Evolutionary conservation across 2,113 vertebrate genomes (phyloP).

Genomic region (Picathartes gymnocephalus): DNA sequence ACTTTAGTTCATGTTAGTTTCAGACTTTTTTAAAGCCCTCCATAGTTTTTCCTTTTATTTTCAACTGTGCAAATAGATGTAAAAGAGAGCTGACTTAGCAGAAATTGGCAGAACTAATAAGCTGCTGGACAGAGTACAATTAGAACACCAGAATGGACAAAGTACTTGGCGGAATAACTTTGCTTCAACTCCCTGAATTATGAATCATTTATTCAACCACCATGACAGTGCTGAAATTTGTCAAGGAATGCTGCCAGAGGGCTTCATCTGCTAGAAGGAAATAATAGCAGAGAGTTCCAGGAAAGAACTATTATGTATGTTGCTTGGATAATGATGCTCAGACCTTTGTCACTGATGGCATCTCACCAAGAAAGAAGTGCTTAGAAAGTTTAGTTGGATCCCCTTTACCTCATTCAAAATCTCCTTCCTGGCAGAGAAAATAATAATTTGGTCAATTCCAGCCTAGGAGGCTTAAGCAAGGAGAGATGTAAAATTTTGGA

Average conservation of each 20-base stretch:
- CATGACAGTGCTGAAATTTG: not conserved
- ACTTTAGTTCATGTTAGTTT: not conserved
- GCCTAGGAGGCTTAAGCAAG: not conserved
- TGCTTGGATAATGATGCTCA: not conserved
- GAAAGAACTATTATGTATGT: not conserved
- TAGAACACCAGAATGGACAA: not conserved
- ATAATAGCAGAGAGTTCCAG: not conserved
- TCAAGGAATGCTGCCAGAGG: not conserved
- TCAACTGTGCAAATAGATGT: not conserved
- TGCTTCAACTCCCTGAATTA: not conserved
- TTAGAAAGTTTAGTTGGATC: not conserved
- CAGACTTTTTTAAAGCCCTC: not conserved
- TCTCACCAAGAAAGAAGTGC: not conserved
- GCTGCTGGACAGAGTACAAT: not conserved
- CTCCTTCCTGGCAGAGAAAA: not conserved
- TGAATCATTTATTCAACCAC: not conserved
- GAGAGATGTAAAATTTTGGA: not conserved
- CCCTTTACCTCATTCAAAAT: not conserved
- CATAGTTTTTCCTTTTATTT: not conserved
- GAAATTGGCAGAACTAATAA: not conserved
- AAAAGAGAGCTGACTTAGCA: not conserved
- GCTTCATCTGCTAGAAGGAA: not conserved
- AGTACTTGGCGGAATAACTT: not conserved
- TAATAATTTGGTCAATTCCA: not conserved
- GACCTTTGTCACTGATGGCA: not conserved